A percentile compares a stretch with the other conserved stretches of the same genome.
Evolutionary conservation across 2,113 vertebrate genomes (phyloP).

Genomic region (Aleadryas rufinucha): DNA sequence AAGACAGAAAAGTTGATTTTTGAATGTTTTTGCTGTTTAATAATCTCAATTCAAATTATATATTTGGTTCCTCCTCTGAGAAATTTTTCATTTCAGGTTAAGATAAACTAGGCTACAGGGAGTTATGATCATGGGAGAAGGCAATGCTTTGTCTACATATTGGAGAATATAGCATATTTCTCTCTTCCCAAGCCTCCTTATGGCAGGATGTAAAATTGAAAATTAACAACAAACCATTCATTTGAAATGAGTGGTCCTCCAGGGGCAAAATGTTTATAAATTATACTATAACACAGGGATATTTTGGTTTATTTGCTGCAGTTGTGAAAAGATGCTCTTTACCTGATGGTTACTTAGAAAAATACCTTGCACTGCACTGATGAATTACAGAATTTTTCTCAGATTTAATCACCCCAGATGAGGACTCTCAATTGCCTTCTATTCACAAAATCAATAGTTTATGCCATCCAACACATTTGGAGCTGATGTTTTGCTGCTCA

Average conservation of each 20-base stretch:
- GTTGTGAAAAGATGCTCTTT: neutral
- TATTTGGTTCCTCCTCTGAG: neutral
- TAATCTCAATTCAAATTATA: neutral
- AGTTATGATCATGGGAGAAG: neutral
- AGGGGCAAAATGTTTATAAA: slow-evolving; percentile 18
- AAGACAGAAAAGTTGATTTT: neutral
- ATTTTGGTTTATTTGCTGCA: neutral
- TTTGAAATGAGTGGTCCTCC: slow-evolving; percentile 2
- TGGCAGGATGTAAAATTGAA: neutral
- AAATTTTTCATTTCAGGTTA: neutral
- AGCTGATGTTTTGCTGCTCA: neutral
- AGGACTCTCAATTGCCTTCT: slow-evolving; percentile 3
- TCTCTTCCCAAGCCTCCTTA: neutral
- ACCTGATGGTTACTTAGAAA: slow-evolving; percentile 17
- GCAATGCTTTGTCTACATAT: neutral
- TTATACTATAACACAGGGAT: neutral
- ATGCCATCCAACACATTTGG: neutral
- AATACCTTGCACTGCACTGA: neutral
- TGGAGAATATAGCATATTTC: neutral
- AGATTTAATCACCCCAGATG: slow-evolving; percentile 24
- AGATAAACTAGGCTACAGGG: neutral
- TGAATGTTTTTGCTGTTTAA: neutral
- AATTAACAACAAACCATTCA: neutral
- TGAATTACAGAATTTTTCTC: slow-evolving; percentile 12
- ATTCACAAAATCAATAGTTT: slow-evolving; percentile 31